Evolutionary conservation across 2,113 vertebrate species (phyloP).

Genomic region (Sus scrofa): DNA sequence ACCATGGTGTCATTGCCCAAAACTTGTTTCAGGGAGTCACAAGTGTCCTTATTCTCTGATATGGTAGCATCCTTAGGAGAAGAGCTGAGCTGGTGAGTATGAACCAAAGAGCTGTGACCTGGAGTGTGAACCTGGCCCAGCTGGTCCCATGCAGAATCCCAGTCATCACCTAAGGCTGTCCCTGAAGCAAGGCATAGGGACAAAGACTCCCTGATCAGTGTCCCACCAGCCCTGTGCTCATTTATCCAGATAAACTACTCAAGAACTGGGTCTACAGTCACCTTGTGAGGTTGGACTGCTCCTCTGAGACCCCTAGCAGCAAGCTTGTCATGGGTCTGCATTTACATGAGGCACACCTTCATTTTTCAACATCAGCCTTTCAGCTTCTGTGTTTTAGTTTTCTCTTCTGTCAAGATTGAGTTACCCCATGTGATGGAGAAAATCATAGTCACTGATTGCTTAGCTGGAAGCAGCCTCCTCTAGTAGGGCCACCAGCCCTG

Average conservation of each 20-base stretch:
- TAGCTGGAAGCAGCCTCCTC: not conserved
- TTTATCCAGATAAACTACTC: not conserved
- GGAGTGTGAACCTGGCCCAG: not conserved
- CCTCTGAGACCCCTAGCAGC: not conserved
- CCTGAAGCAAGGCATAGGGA: not conserved
- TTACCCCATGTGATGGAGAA: not conserved
- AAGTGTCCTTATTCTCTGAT: not conserved
- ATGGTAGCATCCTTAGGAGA: not conserved
- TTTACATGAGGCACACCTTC: not conserved
- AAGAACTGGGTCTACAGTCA: not conserved
- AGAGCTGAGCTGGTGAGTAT: not conserved
- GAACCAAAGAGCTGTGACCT: not conserved
- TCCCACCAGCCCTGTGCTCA: not conserved
- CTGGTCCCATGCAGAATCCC: not conserved
- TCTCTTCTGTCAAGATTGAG: not conserved
- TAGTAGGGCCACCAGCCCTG: rapidly evolving
- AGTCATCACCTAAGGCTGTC: no score
- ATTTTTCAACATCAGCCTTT: not conserved
- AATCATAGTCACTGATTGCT: not conserved
- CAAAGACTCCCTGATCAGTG: not conserved
- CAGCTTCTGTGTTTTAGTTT: not conserved
- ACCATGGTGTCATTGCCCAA: not conserved
- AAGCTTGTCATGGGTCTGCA: not conserved
- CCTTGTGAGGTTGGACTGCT: not conserved
- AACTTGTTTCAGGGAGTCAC: not conserved